Evolutionary conservation across 2,888 invertebrate genomes (phyloP), one percentile per base, ranked within the genome.

Genomic region (Drosophila cognata): DNA sequence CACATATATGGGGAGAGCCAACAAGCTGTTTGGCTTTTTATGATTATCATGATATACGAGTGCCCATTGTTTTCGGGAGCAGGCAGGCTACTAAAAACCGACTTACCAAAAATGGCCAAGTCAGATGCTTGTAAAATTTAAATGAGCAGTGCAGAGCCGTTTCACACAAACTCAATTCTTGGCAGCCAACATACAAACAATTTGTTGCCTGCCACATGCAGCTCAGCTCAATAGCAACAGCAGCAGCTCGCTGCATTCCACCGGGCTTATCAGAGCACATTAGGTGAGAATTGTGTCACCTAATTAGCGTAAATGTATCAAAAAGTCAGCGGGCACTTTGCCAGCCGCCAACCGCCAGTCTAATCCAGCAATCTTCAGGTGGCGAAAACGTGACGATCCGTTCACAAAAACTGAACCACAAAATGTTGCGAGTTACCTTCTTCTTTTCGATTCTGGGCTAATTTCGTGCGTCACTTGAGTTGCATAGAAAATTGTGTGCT

Each of bases 211-310:
- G 56, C 79, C 48, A 65, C 51, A 58, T 60, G 57, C 62, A 56
- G 46, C 46, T 51, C 64, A 35, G 13, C 59, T 62, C 46, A 64
- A 71, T 71, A 28, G 46, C 51, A 51, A n/a, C 4, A n/a, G 11
- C 61, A 73, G 48, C 60, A 38, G n/a, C 57, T 13, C 29, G 10
- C 25, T 72, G 77, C 77, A 70, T 72, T 81, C 71, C 74, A 74
- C 52, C 52, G 55, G 35, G 84, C 75, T 88, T 87, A 87, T 87
- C 87, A 80, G 84, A 78, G 71, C 84, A 91, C 91, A 91, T 91
- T 91, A 91, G 90, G 91, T 92, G 91, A 91, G 92, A 92, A 92
- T 92, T 92, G 92, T 92, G 92, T 92, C 92, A 92, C 92, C 87
- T 91, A 91, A 92, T 92, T 92, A 92, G 90, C 92, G 87, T 91